Evolutionary conservation across 2,888 invertebrate species (phyloP), one percentile per base, ranked within the genome.

Genomic region (Zygothrica quintamaculata): DNA sequence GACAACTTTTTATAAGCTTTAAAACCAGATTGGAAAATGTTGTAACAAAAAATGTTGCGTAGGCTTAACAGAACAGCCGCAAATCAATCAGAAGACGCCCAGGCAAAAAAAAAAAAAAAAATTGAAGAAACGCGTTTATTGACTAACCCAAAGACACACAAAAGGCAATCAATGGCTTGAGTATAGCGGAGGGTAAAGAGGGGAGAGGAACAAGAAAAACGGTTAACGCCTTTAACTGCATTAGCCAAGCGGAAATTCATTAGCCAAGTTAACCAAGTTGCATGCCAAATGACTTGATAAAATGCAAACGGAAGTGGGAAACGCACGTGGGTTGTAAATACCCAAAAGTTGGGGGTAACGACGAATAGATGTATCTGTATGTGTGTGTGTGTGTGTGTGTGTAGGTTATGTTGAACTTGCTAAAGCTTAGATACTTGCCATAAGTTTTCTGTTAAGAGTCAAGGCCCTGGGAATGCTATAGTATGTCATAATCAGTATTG

Each of bases 221-320:
- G 62, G 44, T 67, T 48, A 64, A 66, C 65, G 56, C 55, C 59
- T 64, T 52, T 57, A 3, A 22, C 5, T 22, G 18, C 18, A 22
- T 64, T 72, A 47, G 51, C 74, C 70, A 50, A 84, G 66, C 82
- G 82, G 86, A 82, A 82, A 82, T 77, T 80, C 86, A 84, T 86
- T 86, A 82, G 86, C 77, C 77, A 74, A n/a, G 64, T 66, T 77
- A 43, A 46, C 56, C 51, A 58, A 43, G 25, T 43, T 42, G 46
- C 56, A 36, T 37, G 53, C 67, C 36, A 39, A 25, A 29, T 39
- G 36, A 46, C 36, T 51, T 42, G 53, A 33, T 39, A 39, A n/a
- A 65, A 57, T 71, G 77, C 77, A 62, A 75, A 64, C 84, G 79
- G 84, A 79, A 80, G 64, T 84, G 65, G 44, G 57, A 51, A 73